These are phyloP conservation scores for Bergia puertoricense DNA, from an alignment of 92 coral and sea anemone species.

Conservation along the genomic window DNA sequence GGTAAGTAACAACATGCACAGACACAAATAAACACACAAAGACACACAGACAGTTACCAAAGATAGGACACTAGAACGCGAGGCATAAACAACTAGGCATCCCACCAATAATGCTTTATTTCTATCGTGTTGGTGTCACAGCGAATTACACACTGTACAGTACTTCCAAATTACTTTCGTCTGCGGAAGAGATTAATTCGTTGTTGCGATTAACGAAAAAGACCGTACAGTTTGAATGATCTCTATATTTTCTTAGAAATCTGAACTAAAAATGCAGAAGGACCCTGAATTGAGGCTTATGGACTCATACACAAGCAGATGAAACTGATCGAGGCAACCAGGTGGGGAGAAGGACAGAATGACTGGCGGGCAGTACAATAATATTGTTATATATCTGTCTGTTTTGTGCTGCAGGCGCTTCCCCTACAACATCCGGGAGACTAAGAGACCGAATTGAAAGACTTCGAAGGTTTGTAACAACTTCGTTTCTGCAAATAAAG, in stretches of 20 bases:
- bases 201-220: no score
- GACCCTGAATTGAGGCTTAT: neutral
- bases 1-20: constrained; percentile 45
- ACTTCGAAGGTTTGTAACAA: constrained; percentile 66
- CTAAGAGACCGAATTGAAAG: constrained; percentile 84
- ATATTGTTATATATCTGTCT: neutral
- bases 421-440: constrained; percentile 86
- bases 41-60: neutral
- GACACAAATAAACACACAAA: neutral
- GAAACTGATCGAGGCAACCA: neutral
- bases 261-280: no score
- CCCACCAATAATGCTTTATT: no score
- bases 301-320: neutral
- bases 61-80: no score
- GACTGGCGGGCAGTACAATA: neutral
- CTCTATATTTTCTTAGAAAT: no score
- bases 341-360: neutral
- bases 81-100: no score
- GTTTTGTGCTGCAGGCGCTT: constrained; percentile 49
- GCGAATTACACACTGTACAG: no score
- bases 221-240: no score
- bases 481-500: neutral
- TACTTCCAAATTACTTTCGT: no score
- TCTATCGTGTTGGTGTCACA: no score
- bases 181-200: no score